A percentile compares a stretch with the other conserved stretches of the same genome.
Evolutionary conservation across 2,113 vertebrate species (phyloP).

Genomic region (Erinaceus europaeus): DNA sequence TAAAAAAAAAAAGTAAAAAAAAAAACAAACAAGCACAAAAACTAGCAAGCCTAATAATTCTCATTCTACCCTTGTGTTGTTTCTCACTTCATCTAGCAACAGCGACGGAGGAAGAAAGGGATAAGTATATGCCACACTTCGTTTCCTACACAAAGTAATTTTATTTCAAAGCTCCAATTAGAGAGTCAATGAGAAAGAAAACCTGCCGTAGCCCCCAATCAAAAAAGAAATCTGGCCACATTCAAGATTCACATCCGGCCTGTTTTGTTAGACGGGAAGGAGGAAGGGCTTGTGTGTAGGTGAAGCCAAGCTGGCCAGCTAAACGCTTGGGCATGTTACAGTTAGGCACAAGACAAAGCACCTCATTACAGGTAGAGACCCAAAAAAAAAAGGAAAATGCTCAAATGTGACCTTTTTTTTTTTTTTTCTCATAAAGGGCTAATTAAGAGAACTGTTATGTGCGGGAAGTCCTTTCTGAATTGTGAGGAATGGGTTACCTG

Average conservation of each 20-base stretch:
- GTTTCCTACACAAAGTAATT: constrained; percentile 5
- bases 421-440: constrained; percentile 8
- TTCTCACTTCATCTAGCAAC: constrained; percentile 10
- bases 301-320: neutral
- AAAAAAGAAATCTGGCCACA: constrained; percentile 33
- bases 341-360: neutral
- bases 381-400: neutral
- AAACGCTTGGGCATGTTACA: neutral
- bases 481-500: neutral
- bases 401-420: neutral
- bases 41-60: neutral
- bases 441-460: neutral
- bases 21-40: too few species aligned
- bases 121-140: neutral
- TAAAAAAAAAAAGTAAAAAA: too few species aligned
- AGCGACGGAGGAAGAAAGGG: neutral
- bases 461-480: neutral
- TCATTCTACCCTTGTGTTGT: neutral
- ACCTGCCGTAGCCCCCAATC: neutral
- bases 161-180: constrained; percentile 36
- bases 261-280: neutral
- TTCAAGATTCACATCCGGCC: neutral
- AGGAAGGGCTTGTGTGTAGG: too few species aligned
- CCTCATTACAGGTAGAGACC: neutral
- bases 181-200: constrained; percentile 45